Percentiles rank a stretch among this genome's conserved stretches.
phyloP scores from a whole-genome alignment of 2,888 invertebrate genomes.

The Diplolepis rosae region DNA sequence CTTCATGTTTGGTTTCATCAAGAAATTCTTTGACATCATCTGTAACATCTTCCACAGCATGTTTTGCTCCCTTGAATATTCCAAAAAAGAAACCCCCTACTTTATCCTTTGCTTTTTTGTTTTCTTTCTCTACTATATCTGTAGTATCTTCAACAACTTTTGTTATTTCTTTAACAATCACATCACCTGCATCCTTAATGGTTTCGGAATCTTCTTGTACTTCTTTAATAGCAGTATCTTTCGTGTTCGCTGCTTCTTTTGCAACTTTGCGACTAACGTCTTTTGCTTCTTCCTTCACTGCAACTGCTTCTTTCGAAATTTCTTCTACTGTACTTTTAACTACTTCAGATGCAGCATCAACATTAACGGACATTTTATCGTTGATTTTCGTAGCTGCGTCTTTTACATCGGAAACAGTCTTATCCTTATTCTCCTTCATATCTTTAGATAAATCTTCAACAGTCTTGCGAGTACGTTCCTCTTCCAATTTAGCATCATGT shows the following conservation, averaged over 20 bases:
- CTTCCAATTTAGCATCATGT: slow-evolving; percentile 50
- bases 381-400: slow-evolving; percentile 42
- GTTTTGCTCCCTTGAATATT: slow-evolving; percentile 47
- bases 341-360: slow-evolving; percentile 32
- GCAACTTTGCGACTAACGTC: slow-evolving; percentile 50
- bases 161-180: neutral
- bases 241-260: slow-evolving; percentile 28
- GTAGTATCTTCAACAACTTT: slow-evolving; percentile 36
- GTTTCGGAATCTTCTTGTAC: slow-evolving; percentile 64
- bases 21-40: slow-evolving; percentile 64
- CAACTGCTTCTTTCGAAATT: neutral
- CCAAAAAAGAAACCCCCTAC: slow-evolving; percentile 53
- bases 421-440: slow-evolving; percentile 30
- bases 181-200: slow-evolving; percentile 28
- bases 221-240: slow-evolving; percentile 45
- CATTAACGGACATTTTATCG: slow-evolving; percentile 29
- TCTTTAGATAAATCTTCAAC: slow-evolving; percentile 43
- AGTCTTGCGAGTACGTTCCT: slow-evolving; percentile 46
- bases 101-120: slow-evolving; percentile 47
- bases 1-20: slow-evolving; percentile 53
- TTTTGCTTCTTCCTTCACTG: slow-evolving; percentile 13
- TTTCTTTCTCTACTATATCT: slow-evolving; percentile 42
- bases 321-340: neutral
- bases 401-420: slow-evolving; percentile 39
- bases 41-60: slow-evolving; percentile 41